Conservation (phyloP, 1,140 invertebrate species). For the Brachionus rotundiformis region DNA sequence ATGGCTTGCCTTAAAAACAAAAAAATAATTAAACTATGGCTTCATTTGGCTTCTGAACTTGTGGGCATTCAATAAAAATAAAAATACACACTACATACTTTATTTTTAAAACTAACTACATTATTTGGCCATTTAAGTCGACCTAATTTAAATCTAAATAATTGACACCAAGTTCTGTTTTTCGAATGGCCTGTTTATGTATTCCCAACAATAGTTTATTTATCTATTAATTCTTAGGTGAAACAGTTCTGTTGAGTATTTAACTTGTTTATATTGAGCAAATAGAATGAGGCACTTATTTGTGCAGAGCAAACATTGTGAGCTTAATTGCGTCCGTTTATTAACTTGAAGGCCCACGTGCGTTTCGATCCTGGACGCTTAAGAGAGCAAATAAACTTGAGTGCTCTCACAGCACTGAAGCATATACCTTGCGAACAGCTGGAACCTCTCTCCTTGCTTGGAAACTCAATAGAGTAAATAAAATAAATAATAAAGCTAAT, state of each 20-base stretch:
- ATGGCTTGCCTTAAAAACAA: slow-evolving; percentile 24
- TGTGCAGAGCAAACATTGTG: background rate
- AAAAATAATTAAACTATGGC: slow-evolving; percentile 46
- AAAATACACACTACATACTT: background rate
- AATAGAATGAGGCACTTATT: slow-evolving; percentile 19
- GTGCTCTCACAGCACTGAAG: background rate
- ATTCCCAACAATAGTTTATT: slow-evolving; percentile 21
- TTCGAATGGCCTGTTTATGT: slow-evolving; percentile 13
- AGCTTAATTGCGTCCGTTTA: slow-evolving; percentile 40
- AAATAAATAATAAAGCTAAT: background rate
- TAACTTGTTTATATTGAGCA: slow-evolving; percentile 36
- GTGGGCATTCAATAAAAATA: slow-evolving; percentile 11
- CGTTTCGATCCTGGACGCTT: slow-evolving; percentile 24
- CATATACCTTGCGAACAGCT: slow-evolving; percentile 16
- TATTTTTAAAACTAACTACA: slow-evolving; percentile 23
- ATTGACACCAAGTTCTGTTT: slow-evolving; percentile 13
- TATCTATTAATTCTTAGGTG: slow-evolving; percentile 35
- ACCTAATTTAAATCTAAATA: slow-evolving; percentile 26
- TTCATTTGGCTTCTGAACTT: slow-evolving; percentile 46
- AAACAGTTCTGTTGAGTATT: slow-evolving; percentile 37
- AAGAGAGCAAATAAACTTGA: slow-evolving; percentile 25
- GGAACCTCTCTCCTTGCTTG: background rate
- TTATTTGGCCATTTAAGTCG: slow-evolving; percentile 20
- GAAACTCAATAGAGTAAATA: slow-evolving; percentile 9
- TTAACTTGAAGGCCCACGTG: slow-evolving; percentile 14